Conservation (phyloP, 2,113 vertebrate species). For the Mobula hypostoma region DNA sequence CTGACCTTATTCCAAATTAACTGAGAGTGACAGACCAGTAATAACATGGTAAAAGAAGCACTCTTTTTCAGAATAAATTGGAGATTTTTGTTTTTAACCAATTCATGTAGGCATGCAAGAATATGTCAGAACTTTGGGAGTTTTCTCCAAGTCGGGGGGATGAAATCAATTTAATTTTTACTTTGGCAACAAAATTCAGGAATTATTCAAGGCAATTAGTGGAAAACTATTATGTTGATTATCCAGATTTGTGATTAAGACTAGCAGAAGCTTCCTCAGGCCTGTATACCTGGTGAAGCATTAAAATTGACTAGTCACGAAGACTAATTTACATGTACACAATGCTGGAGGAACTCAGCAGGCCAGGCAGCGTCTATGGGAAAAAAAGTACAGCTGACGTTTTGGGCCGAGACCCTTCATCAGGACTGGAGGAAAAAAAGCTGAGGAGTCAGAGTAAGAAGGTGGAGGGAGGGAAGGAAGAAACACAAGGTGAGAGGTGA, state of each 20-base stretch:
- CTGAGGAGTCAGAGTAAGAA: no score
- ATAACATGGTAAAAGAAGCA: not conserved
- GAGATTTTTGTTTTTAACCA: not conserved
- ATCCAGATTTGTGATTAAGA: not conserved
- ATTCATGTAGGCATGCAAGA: not conserved
- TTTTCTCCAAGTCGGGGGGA: not conserved
- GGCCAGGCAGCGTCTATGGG: no score
- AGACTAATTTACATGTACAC: not conserved
- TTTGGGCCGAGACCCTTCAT: no score
- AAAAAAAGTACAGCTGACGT: no score
- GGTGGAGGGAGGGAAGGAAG: no score
- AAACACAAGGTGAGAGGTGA: no score
- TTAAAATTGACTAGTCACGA: not conserved
- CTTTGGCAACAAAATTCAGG: not conserved
- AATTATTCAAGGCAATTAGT: no score
- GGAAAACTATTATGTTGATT: no score
- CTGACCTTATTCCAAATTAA: not conserved
- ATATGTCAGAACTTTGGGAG: not conserved
- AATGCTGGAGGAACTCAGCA: no score
- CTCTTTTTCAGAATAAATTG: not conserved
- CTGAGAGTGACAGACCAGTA: not conserved
- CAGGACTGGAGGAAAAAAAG: no score
- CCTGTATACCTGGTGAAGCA: not conserved
- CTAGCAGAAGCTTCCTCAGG: not conserved
- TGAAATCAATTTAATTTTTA: not conserved